Evolutionary conservation across 2,888 invertebrate genomes (phyloP).

Genomic region (Philaethria dido): DNA sequence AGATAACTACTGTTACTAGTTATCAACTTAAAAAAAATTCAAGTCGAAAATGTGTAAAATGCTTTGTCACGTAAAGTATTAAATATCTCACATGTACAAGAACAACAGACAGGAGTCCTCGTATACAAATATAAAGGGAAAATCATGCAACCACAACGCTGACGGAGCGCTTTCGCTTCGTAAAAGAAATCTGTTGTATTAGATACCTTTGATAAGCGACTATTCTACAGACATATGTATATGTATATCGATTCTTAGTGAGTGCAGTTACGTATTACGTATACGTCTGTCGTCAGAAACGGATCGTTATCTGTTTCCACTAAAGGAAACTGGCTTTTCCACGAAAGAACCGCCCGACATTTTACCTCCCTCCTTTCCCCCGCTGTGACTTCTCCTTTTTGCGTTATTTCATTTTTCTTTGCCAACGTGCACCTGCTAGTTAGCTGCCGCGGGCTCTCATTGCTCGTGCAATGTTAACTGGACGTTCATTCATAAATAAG

Average conservation of each 20-base stretch:
- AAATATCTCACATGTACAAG: conserved; percentile 2
- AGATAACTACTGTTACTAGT: neutral
- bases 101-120: neutral
- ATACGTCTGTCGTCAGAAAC: conserved; percentile 75
- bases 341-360: conserved; percentile 77
- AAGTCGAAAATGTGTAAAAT: neutral
- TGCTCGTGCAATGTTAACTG: conserved; percentile 60
- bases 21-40: conserved; percentile 6
- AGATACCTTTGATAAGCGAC: conserved; percentile 70
- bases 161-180: conserved; percentile 58
- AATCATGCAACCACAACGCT: conserved; percentile 37
- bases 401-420: conserved; percentile 82
- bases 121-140: conserved; percentile 28
- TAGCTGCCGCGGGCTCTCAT: conserved; percentile 73
- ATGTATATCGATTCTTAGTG: conserved; percentile 74
- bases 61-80: conserved; percentile 7
- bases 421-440: conserved; percentile 80
- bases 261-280: conserved; percentile 76
- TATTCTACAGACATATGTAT: conserved; percentile 50
- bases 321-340: conserved; percentile 82
- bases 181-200: conserved; percentile 65
- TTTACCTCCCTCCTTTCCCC: conserved; percentile 62
- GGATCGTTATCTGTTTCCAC: conserved; percentile 84
- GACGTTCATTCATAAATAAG: conserved; percentile 54
- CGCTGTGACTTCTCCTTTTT: conserved; percentile 74